Conservation (phyloP, 2,113 vertebrate genomes). For the Catharus bicknelli region DNA sequence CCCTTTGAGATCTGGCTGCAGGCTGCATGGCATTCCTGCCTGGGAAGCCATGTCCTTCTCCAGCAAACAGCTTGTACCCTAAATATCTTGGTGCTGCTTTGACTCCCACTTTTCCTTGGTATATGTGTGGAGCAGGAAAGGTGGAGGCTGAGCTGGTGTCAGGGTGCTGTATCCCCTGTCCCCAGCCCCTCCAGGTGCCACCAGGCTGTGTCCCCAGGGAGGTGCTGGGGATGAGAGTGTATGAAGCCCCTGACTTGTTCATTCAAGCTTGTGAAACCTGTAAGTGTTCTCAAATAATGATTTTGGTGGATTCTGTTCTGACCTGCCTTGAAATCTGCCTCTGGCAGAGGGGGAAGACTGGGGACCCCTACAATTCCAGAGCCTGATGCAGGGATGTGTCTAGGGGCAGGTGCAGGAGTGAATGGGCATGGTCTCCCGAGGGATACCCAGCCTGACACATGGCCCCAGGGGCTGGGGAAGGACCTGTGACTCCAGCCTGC, state of each 20-base stretch:
- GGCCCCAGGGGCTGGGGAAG: background rate
- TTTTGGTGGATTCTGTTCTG: background rate
- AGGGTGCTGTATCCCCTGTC: background rate
- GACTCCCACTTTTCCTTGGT: background rate
- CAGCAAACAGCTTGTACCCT: background rate
- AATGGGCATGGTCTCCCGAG: fast-evolving
- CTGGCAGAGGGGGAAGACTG: too few relatives aligned
- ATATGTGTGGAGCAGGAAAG: background rate
- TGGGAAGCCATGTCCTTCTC: background rate
- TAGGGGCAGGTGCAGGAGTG: background rate
- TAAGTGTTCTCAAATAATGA: background rate
- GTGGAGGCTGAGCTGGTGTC: background rate
- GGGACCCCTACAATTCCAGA: background rate
- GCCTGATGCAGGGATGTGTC: background rate
- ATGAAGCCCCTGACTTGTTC: background rate
- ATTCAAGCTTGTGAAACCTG: background rate
- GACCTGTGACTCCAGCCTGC: background rate
- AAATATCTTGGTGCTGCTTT: background rate
- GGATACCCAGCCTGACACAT: background rate
- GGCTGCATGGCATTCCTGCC: background rate
- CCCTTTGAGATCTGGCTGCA: background rate
- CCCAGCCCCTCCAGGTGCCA: background rate
- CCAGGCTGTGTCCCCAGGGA: fast-evolving
- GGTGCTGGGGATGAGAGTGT: background rate
- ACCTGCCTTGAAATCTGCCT: background rate